Evolutionary conservation across 2,888 invertebrate species (phyloP), one percentile per base, ranked within the genome.

Genomic region (Polydrusus tereticollis): DNA sequence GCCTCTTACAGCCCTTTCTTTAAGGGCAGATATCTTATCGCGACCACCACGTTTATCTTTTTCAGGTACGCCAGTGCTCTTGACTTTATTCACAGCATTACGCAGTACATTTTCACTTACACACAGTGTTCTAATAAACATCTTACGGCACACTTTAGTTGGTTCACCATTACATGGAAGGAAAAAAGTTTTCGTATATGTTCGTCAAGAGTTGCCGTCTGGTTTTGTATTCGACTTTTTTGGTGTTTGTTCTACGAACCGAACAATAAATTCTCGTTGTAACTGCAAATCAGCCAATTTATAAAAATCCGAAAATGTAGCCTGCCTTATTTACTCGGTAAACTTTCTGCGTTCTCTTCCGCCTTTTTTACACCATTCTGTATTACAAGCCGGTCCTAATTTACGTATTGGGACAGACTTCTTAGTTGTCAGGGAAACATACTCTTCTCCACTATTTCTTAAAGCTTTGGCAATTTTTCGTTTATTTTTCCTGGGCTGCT

Each of bases 191-290:
- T 58, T 58, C 10, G 58, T 58, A 33, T 38, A 5, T 20, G 14
- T 5, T 41, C 60, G 43, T 60, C 60, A 6, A 14, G 59, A 59
- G 12, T 16, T 14, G 12, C 14, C 33, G 3, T 8, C 36, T 12
- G 36, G n/a, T n/a, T n/a, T 59, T 29, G 59, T 59, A 59, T 14
- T 59, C 29, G 38, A 59, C 33, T 59, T 59, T 14, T 59, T 59
- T 33, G 36, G 59, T 16, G 14, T 33, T 20, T 59, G 59, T 36
- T 59, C 10, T n/a, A 33, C 14, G 14, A n/a, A 59, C 10, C 59
- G 41, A 2, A 12, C 59, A 33, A 59, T 59, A 59, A 33, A 59
- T 59, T 59, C 59, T 1, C 59, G 59, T n/a, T 60, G 43, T 10
- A 41, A 20, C 18, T 38, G 60, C 8, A 60, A 2, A 21, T 60